phyloP scores from a whole-genome alignment of 2,113 vertebrate genomes.

The Eidolon helvum region DNA sequence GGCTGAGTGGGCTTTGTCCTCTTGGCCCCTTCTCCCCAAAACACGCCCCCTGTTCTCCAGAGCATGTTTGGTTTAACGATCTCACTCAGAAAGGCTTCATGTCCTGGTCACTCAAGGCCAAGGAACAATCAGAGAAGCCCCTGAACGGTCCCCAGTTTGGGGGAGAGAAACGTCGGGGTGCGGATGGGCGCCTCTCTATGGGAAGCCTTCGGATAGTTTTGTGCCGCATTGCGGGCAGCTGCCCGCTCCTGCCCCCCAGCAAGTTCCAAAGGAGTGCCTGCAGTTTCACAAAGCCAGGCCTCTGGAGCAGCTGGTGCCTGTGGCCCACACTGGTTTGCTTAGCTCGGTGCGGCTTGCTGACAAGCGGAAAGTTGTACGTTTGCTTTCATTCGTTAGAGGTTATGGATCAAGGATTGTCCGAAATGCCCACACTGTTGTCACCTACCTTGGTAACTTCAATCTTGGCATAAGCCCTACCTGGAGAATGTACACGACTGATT shows the following conservation, averaged over 20 bases:
- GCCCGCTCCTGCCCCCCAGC: not conserved
- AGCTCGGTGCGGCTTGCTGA: not conserved
- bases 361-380: not conserved
- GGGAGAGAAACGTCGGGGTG: not conserved
- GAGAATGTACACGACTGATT: not conserved
- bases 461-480: not conserved
- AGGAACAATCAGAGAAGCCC: not conserved
- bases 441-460: constrained; percentile 3
- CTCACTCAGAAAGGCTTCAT: not conserved
- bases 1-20: not conserved
- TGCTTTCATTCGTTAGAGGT: not conserved
- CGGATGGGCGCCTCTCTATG: not conserved
- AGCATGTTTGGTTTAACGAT: not conserved
- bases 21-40: not conserved
- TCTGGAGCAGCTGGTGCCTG: not conserved
- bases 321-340: not conserved
- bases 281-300: not conserved
- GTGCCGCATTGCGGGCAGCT: constrained; percentile 42
- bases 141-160: not conserved
- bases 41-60: not conserved
- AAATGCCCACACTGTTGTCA: constrained; percentile 4
- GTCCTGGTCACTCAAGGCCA: not conserved
- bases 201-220: not conserved
- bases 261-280: not conserved
- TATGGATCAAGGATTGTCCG: not conserved